Conservation (phyloP, 2,888 invertebrate species). For the Imbricaverruca yamaguchii region DNA sequence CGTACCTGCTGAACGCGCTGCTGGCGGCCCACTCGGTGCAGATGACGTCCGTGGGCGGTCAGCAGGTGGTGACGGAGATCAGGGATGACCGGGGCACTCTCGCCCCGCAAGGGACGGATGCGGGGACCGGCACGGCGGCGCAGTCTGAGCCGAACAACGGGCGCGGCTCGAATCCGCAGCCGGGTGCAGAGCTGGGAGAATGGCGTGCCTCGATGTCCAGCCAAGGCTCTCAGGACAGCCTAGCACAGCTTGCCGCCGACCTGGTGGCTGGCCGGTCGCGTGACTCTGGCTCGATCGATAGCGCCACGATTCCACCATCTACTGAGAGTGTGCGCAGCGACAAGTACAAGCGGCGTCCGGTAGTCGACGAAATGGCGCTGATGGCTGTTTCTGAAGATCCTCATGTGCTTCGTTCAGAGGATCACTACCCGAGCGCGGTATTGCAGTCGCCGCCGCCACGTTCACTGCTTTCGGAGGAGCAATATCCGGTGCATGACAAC, state of each 20-base stretch:
- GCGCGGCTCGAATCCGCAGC: too few species aligned
- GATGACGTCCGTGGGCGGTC: background rate
- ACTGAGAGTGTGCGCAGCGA: background rate
- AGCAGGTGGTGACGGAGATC: conserved; percentile 9
- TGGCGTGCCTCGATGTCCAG: background rate
- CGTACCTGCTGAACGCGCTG: conserved; percentile 13
- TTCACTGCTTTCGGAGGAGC: background rate
- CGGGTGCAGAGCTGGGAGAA: background rate
- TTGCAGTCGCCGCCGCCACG: background rate
- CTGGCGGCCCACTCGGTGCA: conserved; percentile 14
- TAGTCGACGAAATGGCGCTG: conserved; percentile 14
- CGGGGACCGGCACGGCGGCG: too few species aligned
- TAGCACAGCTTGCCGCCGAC: conserved; percentile 2
- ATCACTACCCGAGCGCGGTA: background rate
- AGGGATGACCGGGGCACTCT: too few species aligned
- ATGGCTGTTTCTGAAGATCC: background rate
- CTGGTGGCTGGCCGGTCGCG: background rate
- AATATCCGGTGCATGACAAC: background rate
- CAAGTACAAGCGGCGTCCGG: conserved; percentile 13
- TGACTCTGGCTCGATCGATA: background rate
- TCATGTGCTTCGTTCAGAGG: background rate
- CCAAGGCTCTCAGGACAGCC: conserved; percentile 1
- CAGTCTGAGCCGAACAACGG: too few species aligned
- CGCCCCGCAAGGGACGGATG: too few species aligned
- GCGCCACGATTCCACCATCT: background rate